These are phyloP conservation scores for Epistrophella euchroma DNA, from an alignment of 2,888 invertebrate genomes.

Conservation along the genomic window DNA sequence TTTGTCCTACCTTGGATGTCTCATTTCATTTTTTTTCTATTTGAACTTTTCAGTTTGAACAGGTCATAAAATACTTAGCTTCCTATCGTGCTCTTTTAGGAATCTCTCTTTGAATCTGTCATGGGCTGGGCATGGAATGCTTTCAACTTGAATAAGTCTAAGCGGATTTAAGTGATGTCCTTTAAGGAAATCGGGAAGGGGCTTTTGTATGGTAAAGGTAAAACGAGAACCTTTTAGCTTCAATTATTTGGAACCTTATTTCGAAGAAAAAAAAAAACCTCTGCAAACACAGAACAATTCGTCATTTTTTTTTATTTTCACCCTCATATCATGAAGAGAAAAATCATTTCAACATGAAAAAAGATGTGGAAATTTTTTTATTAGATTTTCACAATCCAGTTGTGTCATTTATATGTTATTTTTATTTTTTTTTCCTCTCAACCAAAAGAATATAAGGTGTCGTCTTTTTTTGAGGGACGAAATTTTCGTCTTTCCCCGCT, in stretches of 20 bases:
- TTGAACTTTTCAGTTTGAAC: conserved; percentile 2
- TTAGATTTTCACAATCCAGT: conserved; percentile 73
- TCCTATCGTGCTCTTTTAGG: not conserved
- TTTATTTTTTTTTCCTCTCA: not conserved
- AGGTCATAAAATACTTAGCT: conserved; percentile 6
- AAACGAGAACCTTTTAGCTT: conserved; percentile 37
- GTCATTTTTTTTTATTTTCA: conserved; percentile 36
- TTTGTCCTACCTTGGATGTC: not conserved
- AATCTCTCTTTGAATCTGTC: conserved; percentile 1
- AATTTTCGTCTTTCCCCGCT: conserved; percentile 5
- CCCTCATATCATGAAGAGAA: conserved; percentile 40
- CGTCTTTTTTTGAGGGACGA: conserved; percentile 6
- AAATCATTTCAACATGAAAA: conserved; percentile 31
- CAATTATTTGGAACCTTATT: conserved; percentile 58
- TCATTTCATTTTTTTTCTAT: conserved; percentile 2
- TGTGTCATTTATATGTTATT: conserved; percentile 52
- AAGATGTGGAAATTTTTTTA: conserved; percentile 64
- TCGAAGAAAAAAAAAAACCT: not conserved
- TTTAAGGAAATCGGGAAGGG: not conserved
- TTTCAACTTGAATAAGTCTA: conserved; percentile 31
- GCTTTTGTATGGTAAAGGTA: not conserved
- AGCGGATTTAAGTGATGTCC: conserved; percentile 30
- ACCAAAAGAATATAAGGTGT: not conserved
- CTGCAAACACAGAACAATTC: conserved; percentile 2
- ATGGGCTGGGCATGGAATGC: not conserved